phyloP scores from a whole-genome alignment of 2,113 vertebrate species.

The Onychorhynchus coronatus region DNA sequence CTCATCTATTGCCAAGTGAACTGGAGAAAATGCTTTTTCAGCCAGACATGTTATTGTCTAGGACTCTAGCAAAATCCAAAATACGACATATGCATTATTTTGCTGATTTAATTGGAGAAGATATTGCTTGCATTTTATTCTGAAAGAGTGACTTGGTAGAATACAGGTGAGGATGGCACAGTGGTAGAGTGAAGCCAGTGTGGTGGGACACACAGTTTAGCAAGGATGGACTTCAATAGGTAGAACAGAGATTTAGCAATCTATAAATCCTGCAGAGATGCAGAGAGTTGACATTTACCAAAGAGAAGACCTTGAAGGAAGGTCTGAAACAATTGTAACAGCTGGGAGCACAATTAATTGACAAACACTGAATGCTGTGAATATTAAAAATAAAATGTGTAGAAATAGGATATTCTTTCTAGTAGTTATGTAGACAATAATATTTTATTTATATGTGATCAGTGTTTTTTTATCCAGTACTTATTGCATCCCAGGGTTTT shows the following conservation, averaged over 20 bases:
- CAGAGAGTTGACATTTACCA: conserved; percentile 30
- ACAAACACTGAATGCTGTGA: neutral
- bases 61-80: neutral
- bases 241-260: neutral
- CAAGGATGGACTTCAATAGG: neutral
- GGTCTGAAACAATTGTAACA: conserved; percentile 32
- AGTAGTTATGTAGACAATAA: neutral
- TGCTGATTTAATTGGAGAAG: neutral
- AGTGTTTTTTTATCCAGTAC: neutral
- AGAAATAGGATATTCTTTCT: neutral
- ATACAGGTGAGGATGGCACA: neutral
- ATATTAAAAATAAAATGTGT: neutral
- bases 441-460: neutral
- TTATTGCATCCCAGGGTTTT: neutral
- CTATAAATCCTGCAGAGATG: conserved; percentile 11
- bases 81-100: neutral
- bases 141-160: neutral
- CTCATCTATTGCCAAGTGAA: neutral
- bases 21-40: neutral
- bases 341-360: conserved; percentile 8
- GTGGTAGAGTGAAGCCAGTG: neutral
- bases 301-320: conserved; percentile 44
- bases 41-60: neutral
- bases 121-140: neutral
- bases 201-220: neutral